Conservation (phyloP, 2,113 vertebrate species). For the Hemiprocne comata region DNA sequence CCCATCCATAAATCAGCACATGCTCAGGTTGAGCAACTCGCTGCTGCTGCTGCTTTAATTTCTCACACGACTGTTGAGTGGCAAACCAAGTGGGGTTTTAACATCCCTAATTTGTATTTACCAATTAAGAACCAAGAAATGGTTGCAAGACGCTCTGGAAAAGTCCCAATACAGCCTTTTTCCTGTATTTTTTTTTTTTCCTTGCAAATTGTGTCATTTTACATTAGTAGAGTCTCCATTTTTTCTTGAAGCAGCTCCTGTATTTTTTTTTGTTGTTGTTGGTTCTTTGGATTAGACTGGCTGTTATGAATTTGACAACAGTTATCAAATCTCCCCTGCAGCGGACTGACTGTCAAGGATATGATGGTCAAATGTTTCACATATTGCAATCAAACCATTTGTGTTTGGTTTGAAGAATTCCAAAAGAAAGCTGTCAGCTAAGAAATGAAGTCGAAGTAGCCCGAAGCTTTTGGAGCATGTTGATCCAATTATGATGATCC, state of each 20-base stretch:
- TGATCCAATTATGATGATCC: slow-evolving; percentile 80
- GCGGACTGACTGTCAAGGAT: slow-evolving; percentile 69
- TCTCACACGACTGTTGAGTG: neutral
- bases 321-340: slow-evolving; percentile 76
- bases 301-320: slow-evolving; percentile 76
- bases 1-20: neutral
- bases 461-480: slow-evolving; percentile 71
- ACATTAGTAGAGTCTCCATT: neutral
- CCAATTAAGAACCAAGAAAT: neutral
- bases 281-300: slow-evolving; percentile 63
- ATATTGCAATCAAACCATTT: slow-evolving; percentile 76
- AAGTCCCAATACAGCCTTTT: neutral
- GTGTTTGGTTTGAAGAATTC: slow-evolving; percentile 75
- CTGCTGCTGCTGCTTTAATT: neutral
- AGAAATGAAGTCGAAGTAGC: slow-evolving; percentile 74
- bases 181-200: neutral
- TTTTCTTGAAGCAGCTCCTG: slow-evolving; percentile 24
- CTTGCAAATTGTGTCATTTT: slow-evolving; percentile 27
- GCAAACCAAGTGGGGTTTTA: slow-evolving; percentile 2
- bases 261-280: neutral
- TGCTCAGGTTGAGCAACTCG: neutral
- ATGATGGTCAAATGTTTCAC: slow-evolving; percentile 77
- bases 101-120: slow-evolving; percentile 24
- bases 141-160: neutral
- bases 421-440: slow-evolving; percentile 76